Conservation (phyloP, 2,113 vertebrate genomes). For the Gobius niger region DNA sequence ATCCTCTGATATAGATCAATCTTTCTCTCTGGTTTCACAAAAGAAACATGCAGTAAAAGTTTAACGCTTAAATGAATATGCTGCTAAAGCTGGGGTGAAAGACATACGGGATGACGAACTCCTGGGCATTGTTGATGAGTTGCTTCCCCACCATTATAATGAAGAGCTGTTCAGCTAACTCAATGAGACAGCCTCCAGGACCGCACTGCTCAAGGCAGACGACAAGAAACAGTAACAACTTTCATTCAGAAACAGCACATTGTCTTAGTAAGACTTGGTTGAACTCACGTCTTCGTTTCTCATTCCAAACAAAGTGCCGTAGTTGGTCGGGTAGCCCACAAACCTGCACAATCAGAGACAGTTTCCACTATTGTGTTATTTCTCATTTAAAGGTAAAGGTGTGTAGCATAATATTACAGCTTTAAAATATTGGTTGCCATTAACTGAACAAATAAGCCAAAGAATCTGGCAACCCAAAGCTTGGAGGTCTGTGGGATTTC, state of each 20-base stretch:
- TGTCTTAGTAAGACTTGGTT: background rate
- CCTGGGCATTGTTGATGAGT: conserved; percentile 79
- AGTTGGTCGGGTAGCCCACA: conserved; percentile 80
- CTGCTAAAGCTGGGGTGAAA: background rate
- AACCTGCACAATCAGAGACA: conserved; percentile 61
- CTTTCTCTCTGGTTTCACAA: no score
- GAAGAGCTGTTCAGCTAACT: conserved; percentile 82
- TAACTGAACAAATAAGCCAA: no score
- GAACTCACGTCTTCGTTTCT: conserved; percentile 80
- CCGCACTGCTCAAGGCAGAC: conserved; percentile 68
- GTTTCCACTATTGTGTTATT: background rate
- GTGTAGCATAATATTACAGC: no score
- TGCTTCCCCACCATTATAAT: conserved; percentile 84
- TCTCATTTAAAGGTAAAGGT: no score
- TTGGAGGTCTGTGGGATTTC: no score
- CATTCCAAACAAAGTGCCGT: conserved; percentile 79
- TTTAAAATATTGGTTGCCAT: no score
- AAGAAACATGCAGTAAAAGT: background rate
- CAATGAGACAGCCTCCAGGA: conserved; percentile 78
- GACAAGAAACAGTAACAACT: conserved; percentile 9
- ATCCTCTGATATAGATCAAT: no score
- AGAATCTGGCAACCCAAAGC: no score
- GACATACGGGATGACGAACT: conserved; percentile 79
- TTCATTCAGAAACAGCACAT: background rate
- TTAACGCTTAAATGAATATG: background rate